Percentiles rank a stretch among this genome's conserved stretches.
Conservation (phyloP, 2,888 invertebrate genomes). For the Tipula vernalis region DNA sequence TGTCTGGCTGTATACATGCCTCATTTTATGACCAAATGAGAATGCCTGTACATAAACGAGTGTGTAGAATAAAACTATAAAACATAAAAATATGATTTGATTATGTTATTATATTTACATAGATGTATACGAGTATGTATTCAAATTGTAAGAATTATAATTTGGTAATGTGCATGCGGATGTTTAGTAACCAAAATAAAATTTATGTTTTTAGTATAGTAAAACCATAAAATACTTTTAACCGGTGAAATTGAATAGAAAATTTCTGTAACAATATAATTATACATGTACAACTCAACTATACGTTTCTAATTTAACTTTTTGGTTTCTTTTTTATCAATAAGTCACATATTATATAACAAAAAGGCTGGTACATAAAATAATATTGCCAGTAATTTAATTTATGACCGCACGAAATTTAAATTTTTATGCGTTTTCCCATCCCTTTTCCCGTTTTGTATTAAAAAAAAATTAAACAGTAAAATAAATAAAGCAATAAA, state of each 20-base stretch:
- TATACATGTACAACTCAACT: neutral
- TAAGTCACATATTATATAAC: neutral
- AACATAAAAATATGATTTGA: neutral
- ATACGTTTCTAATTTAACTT: neutral
- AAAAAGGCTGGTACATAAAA: neutral
- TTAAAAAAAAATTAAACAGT: neutral
- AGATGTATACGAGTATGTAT: neutral
- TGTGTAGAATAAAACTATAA: neutral
- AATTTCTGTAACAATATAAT: neutral
- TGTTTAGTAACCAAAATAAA: neutral
- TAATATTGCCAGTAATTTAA: neutral
- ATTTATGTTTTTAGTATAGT: neutral
- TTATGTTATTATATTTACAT: neutral
- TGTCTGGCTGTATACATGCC: neutral
- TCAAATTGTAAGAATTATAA: neutral
- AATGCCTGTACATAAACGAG: neutral
- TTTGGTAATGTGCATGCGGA: neutral
- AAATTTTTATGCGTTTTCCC: neutral
- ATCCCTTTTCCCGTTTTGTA: neutral
- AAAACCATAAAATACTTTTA: neutral
- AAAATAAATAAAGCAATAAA: neutral
- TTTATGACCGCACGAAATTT: neutral
- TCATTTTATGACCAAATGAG: neutral
- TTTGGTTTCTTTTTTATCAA: neutral
- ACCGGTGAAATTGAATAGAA: neutral